A percentile compares a stretch with the other conserved stretches of the same genome.
phyloP scores from a whole-genome alignment of 2,888 invertebrate genomes.

The Stenchaetothrips biformis region DNA sequence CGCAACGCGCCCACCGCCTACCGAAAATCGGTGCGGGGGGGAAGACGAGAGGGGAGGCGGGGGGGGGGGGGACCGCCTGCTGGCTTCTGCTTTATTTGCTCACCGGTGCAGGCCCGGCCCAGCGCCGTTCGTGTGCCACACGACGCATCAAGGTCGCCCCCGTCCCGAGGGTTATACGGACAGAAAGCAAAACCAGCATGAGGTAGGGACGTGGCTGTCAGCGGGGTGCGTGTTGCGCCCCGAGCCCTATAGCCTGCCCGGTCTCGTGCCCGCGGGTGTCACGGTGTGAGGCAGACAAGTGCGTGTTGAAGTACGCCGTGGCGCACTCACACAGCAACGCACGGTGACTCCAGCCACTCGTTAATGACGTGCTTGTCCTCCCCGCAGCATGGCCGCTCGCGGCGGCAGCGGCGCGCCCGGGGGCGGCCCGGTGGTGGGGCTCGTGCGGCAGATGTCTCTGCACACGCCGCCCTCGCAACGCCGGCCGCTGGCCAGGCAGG shows the following conservation, averaged over 20 bases:
- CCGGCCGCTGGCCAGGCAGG: not conserved
- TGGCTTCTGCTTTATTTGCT: no score
- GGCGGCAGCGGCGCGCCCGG: not conserved
- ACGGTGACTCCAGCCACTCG: not conserved
- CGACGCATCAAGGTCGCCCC: conserved; percentile 10
- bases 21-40: not conserved
- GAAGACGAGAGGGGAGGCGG: not conserved
- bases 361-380: not conserved
- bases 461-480: conserved; percentile 9
- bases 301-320: not conserved
- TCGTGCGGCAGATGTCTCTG: conserved; percentile 8
- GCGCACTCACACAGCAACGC: not conserved
- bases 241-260: not conserved
- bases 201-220: not conserved
- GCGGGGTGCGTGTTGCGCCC: not conserved
- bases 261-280: not conserved
- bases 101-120: no score
- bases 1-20: not conserved
- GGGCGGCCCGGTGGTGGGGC: not conserved
- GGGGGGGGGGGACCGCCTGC: not conserved
- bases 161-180: not conserved
- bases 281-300: not conserved
- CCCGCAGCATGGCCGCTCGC: not conserved
- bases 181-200: not conserved
- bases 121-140: no score